Evolutionary conservation across 2,888 invertebrate species (phyloP), one percentile per base, ranked within the genome.

Genomic region (Cataglyphis albicans): DNA sequence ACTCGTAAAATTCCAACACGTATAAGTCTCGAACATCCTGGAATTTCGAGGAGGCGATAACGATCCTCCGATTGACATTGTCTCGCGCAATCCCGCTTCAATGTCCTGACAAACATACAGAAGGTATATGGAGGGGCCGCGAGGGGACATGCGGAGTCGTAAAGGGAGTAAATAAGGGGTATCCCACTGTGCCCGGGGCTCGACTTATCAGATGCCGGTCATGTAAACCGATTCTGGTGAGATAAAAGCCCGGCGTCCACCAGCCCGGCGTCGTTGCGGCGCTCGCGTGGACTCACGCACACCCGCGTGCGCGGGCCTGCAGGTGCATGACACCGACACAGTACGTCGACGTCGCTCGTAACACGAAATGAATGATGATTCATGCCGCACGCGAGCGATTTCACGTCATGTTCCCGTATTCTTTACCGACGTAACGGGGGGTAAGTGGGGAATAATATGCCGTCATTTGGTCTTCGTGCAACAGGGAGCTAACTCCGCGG

Each of bases 351-450:
- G 84, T 87, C 90, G 87, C 89, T 12, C 44, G 91, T 93, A 93
- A 93, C 91, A 91, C 90, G 92, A 92, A 93, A 92, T 90, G 91
- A 93, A 93, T 93, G 93, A 93, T 93, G 92, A 93, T 93, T 93
- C 93, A 93, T 93, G 93, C 90, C 90, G 92, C 93, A 93, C 93
- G 93, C 93, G 92, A 93, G 90, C 93, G 90, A 92, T 92, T 92
- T 92, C 89, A 89, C 89, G 87, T 91, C 87, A 86, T 91, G 91
- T 90, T 91, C 87, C 84, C 87, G 89, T 91, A 91, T 92, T 92
- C 89, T 91, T 91, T 88, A 87, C 88, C 86, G 72, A 85, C 78
- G 84, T 86, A 88, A 90, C 87, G 82, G 87, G 87, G 89, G 86
- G 88, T 93, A 92, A 93, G 91, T 90, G 91, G 91, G 90, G 90